Percentiles rank a stretch among this genome's conserved stretches.
These are phyloP conservation scores for Siniperca scherzeri DNA, from an alignment of 2,797 vertebrate genomes.

Conservation along the genomic window DNA sequence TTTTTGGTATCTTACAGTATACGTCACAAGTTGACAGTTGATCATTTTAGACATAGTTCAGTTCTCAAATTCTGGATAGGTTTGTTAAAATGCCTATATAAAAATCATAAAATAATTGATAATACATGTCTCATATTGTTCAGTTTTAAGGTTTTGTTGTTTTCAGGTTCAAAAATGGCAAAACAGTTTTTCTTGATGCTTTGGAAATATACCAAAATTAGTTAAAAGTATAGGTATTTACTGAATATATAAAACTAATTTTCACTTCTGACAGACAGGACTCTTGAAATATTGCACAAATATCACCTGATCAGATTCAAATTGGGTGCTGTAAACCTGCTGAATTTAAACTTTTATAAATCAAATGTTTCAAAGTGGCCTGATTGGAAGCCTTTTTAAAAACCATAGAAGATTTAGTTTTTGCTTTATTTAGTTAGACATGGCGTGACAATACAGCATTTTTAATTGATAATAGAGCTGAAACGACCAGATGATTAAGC, in stretches of 20 bases:
- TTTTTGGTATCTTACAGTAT: background rate
- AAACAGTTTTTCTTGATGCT: background rate
- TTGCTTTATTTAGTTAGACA: background rate
- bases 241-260: background rate
- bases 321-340: background rate
- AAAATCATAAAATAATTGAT: background rate
- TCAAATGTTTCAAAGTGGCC: background rate
- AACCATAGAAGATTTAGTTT: background rate
- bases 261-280: background rate
- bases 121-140: background rate
- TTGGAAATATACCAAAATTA: background rate
- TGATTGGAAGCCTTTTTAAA: background rate
- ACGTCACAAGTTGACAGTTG: background rate
- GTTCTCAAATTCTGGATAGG: background rate
- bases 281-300: background rate
- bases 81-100: background rate
- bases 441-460: background rate
- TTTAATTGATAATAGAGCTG: background rate
- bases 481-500: background rate
- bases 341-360: background rate
- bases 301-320: background rate
- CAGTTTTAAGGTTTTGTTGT: conserved; percentile 4
- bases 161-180: background rate
- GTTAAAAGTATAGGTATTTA: background rate
- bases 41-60: conserved; percentile 3